Evolutionary conservation across 92 coral and sea anemone species (phyloP).

Genomic region (Diadumene lineata): DNA sequence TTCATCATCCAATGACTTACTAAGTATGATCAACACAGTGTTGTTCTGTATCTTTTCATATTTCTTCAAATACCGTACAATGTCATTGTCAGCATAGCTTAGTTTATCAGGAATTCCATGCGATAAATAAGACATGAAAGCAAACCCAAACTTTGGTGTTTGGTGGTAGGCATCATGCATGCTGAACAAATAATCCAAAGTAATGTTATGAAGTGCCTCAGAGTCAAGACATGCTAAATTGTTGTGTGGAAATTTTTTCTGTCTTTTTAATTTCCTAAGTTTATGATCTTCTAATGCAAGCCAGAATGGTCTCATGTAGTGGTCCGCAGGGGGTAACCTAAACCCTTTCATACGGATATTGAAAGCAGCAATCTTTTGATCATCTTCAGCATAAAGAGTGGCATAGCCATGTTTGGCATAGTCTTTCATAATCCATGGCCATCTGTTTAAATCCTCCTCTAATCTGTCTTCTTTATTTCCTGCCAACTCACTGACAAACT

Average conservation of each 20-base stretch:
- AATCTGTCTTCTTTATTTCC: constrained; percentile 1
- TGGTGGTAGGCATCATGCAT: constrained; percentile 58
- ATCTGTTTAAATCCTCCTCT: constrained; percentile 34
- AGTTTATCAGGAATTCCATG: constrained; percentile 80
- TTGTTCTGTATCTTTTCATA: constrained; percentile 52
- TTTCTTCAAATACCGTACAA: constrained; percentile 53
- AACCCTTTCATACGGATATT: constrained; percentile 64
- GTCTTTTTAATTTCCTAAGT: constrained; percentile 43
- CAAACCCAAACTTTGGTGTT: constrained; percentile 70
- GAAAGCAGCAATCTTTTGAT: constrained; percentile 67
- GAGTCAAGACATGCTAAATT: constrained; percentile 62
- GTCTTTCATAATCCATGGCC: constrained; percentile 74
- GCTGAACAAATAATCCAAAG: constrained; percentile 54
- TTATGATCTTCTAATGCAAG: constrained; percentile 62
- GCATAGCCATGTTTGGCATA: constrained; percentile 69
- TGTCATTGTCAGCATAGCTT: constrained; percentile 74
- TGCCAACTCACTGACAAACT: constrained; percentile 48
- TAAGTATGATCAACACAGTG: constrained; percentile 62
- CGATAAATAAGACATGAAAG: constrained; percentile 69
- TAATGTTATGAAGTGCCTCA: constrained; percentile 67
- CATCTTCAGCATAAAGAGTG: constrained; percentile 75
- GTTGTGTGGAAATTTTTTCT: constrained; percentile 42
- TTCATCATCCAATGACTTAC: constrained; percentile 45
- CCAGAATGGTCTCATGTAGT: constrained; percentile 80
- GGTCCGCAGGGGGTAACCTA: constrained; percentile 55